A percentile compares a stretch with the other conserved stretches of the same genome.
Evolutionary conservation across 2,888 invertebrate species (phyloP).

Genomic region (Hirtodrosophila confusa): DNA sequence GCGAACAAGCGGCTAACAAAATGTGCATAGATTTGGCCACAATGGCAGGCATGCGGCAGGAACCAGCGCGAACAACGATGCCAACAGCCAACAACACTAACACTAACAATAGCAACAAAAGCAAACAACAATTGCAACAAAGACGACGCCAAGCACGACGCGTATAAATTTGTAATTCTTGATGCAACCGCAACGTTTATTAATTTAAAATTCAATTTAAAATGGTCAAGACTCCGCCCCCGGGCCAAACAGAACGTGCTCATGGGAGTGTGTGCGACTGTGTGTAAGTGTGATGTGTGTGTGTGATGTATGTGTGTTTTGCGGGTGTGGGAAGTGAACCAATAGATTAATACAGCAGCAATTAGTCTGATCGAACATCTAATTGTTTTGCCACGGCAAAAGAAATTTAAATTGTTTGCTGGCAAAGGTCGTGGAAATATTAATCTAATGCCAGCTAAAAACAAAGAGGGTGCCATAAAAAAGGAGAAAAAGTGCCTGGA

Average conservation of each 20-base stretch:
- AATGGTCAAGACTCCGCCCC: conserved; percentile 61
- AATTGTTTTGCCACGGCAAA: conserved; percentile 72
- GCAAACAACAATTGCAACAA: conserved; percentile 28
- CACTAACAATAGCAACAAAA: conserved; percentile 12
- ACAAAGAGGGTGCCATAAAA: background rate
- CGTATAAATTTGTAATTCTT: conserved; percentile 81
- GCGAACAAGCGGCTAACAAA: conserved; percentile 47
- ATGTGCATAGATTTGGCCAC: conserved; percentile 77
- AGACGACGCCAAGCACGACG: conserved; percentile 45
- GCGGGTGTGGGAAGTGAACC: conserved; percentile 45
- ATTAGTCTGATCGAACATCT: conserved; percentile 74
- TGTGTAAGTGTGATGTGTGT: conserved; percentile 20
- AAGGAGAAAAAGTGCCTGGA: conserved; percentile 1
- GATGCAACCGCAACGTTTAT: conserved; percentile 80
- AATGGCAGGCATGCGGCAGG: conserved; percentile 62
- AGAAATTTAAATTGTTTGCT: conserved; percentile 61
- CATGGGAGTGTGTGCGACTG: conserved; percentile 7
- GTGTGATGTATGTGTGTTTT: conserved; percentile 3
- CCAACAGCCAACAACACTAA: conserved; percentile 19
- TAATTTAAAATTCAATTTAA: conserved; percentile 83
- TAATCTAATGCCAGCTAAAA: conserved; percentile 52
- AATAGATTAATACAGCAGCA: conserved; percentile 75
- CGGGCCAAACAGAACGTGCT: conserved; percentile 26
- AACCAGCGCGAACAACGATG: conserved; percentile 41
- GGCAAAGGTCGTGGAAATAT: conserved; percentile 52